Evolutionary conservation across 2,797 vertebrate genomes (phyloP).

Genomic region (Thaleichthys pacificus): DNA sequence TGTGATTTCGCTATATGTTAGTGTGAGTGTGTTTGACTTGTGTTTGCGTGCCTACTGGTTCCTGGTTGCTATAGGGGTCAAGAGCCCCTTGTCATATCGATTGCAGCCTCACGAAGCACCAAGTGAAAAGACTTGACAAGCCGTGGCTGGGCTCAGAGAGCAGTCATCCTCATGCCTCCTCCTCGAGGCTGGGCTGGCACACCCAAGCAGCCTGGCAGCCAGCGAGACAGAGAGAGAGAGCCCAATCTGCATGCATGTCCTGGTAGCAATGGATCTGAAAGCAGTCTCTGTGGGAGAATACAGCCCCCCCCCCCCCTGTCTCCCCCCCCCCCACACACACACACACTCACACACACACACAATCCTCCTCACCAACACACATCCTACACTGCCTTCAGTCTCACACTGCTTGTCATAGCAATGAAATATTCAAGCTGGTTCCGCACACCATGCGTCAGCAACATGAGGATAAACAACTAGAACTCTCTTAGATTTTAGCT

Average conservation of each 20-base stretch:
- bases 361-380: slow-evolving; percentile 22
- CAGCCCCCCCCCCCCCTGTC: not conserved
- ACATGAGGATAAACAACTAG: slow-evolving; percentile 21
- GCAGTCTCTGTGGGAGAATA: slow-evolving; percentile 8
- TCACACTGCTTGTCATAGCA: slow-evolving; percentile 29
- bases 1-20: too few species aligned
- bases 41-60: slow-evolving; percentile 6
- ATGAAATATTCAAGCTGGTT: slow-evolving; percentile 44
- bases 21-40: too few species aligned
- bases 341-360: too few species aligned
- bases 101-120: not conserved
- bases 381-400: slow-evolving; percentile 12
- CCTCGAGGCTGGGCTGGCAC: not conserved
- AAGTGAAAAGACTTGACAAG: not conserved
- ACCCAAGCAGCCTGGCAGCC: not conserved
- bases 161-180: not conserved
- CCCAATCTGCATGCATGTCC: slow-evolving; percentile 46
- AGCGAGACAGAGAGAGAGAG: slow-evolving; percentile 25
- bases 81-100: slow-evolving; percentile 58
- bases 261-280: slow-evolving; percentile 24
- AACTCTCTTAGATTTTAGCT: too few species aligned
- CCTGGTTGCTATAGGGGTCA: slow-evolving; percentile 51
- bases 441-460: slow-evolving; percentile 5
- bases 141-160: not conserved
- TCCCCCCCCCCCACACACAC: too few species aligned